Conservation (phyloP, 1,140 invertebrate species). For the Maconellicoccus hirsutus region DNA sequence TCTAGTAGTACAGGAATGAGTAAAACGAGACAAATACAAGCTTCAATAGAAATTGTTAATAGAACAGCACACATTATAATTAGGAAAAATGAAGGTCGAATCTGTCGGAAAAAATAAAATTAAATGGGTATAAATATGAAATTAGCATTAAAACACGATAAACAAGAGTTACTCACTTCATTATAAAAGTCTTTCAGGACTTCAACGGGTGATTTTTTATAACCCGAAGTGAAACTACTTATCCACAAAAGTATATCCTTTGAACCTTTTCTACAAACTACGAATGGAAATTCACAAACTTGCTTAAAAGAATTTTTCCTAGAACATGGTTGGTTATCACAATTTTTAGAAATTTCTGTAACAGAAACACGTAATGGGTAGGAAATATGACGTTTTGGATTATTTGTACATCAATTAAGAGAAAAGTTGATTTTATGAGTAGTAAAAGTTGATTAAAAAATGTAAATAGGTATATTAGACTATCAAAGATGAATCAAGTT, state of each 20-base stretch:
- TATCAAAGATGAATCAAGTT: too few species aligned
- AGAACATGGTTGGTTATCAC: background rate
- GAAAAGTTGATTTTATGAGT: too few species aligned
- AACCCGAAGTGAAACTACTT: background rate
- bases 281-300: constrained; percentile 6
- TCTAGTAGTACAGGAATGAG: background rate
- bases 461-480: too few species aligned
- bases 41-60: background rate
- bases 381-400: too few species aligned
- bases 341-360: background rate
- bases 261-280: background rate
- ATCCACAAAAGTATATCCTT: background rate
- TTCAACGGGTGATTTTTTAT: background rate
- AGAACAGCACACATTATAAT: background rate
- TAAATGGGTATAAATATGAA: background rate
- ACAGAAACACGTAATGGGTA: too few species aligned
- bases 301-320: constrained; percentile 1
- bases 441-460: too few species aligned
- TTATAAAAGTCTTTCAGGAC: background rate
- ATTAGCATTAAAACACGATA: too few species aligned
- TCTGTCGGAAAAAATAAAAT: constrained; percentile 1
- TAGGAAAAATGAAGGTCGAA: background rate
- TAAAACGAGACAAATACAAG: background rate
- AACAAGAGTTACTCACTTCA: background rate
- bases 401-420: too few species aligned